These are phyloP conservation scores for Chironomus tentans DNA, from an alignment of 2,888 invertebrate genomes.

Conservation along the genomic window DNA sequence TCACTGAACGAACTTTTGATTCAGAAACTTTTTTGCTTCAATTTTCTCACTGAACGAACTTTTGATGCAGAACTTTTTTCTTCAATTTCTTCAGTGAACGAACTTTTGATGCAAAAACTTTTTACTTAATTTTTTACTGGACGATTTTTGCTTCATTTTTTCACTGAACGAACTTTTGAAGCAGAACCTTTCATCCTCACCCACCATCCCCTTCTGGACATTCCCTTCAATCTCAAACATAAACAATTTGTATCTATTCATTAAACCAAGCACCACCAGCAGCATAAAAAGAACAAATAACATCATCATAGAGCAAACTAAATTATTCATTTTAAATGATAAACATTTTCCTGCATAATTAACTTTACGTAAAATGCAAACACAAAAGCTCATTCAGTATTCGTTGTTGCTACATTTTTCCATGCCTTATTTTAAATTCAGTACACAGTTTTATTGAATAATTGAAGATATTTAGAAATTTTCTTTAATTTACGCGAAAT, in stretches of 20 bases:
- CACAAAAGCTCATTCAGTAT: too few relatives aligned
- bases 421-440: too few relatives aligned
- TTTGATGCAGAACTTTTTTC: neutral
- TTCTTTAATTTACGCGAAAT: too few relatives aligned
- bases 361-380: neutral
- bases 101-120: neutral
- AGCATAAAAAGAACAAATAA: neutral
- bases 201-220: too few relatives aligned
- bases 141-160: neutral
- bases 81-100: neutral
- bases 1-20: neutral
- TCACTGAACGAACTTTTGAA: too few relatives aligned
- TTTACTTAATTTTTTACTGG: neutral
- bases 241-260: neutral
- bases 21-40: neutral
- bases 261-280: too few relatives aligned
- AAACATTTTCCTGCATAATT: neutral
- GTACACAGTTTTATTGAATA: too few relatives aligned
- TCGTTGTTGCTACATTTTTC: too few relatives aligned
- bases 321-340: neutral
- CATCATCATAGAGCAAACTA: neutral
- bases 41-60: too few relatives aligned
- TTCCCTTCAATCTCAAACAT: too few relatives aligned
- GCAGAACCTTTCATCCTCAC: neutral
- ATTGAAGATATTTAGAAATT: too few relatives aligned